phyloP scores from a whole-genome alignment of 2,797 vertebrate genomes.

The Hephaestus fuliginosus region DNA sequence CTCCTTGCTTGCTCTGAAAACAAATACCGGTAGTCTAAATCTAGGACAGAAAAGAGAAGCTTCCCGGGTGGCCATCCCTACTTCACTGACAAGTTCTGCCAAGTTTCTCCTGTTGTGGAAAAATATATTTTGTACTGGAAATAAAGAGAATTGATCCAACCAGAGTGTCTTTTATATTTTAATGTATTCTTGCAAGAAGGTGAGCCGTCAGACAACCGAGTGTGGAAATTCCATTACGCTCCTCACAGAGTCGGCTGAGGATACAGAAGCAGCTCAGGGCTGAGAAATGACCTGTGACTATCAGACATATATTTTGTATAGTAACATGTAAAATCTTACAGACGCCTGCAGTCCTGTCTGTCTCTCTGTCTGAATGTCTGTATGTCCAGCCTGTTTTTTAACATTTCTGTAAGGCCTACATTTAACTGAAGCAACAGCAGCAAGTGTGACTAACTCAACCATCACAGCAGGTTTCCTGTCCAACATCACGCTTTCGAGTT shows the following conservation, averaged over 20 bases:
- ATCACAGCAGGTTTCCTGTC: constrained; percentile 62
- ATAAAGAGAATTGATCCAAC: too few species aligned
- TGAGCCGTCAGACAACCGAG: too few species aligned
- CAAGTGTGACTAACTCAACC: constrained; percentile 22
- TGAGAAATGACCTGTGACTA: constrained; percentile 25
- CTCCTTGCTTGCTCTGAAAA: constrained; percentile 48
- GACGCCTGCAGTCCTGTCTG: neutral
- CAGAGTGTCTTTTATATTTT: too few species aligned
- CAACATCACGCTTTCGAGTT: constrained; percentile 49
- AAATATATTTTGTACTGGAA: too few species aligned
- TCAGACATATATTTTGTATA: constrained; percentile 3
- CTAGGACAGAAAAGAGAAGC: constrained; percentile 24
- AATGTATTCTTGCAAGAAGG: too few species aligned
- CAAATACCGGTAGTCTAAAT: constrained; percentile 26
- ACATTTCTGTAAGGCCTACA: neutral
- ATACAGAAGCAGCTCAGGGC: constrained; percentile 26
- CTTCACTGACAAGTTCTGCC: constrained; percentile 8
- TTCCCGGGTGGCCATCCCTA: constrained; percentile 31
- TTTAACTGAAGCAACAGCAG: constrained; percentile 23
- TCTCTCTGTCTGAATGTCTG: neutral
- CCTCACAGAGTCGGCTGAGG: constrained; percentile 47
- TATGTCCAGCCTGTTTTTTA: neutral
- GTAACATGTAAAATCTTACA: constrained; percentile 23
- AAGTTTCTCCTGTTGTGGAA: constrained; percentile 5
- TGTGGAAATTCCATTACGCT: too few species aligned